These are phyloP conservation scores for Condylura cristata DNA, from an alignment of 2,113 vertebrate genomes.

Conservation along the genomic window DNA sequence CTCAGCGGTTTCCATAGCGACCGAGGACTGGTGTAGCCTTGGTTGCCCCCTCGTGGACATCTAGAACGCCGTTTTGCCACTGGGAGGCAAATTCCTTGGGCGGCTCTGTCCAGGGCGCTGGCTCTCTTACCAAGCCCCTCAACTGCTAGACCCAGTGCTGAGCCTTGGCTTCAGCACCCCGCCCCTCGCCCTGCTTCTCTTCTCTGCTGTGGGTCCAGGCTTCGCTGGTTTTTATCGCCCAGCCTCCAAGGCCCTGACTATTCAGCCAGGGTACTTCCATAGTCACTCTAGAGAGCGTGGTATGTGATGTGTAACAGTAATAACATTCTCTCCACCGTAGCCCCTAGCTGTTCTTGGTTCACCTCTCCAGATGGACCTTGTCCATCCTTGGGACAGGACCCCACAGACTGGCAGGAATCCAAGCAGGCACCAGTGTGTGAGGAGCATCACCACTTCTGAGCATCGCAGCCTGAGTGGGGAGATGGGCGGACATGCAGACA, in stretches of 20 bases:
- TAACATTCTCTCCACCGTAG: not conserved
- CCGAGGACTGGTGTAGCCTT: not conserved
- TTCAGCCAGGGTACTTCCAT: not conserved
- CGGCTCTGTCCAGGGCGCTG: not conserved
- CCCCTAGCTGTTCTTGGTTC: not conserved
- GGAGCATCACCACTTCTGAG: not conserved
- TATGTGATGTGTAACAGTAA: not conserved
- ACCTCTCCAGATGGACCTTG: not conserved
- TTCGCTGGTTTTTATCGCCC: slow-evolving; percentile 9
- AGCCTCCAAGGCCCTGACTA: not conserved
- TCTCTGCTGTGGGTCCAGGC: not conserved
- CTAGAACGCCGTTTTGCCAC: not conserved
- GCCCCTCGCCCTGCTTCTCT: not conserved
- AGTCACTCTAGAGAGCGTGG: not conserved
- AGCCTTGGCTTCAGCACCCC: not conserved
- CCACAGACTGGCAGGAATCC: not conserved
- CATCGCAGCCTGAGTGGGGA: not conserved
- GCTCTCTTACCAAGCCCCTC: not conserved
- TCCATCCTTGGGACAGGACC: not conserved
- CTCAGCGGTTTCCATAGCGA: not conserved
- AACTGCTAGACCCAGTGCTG: not conserved
- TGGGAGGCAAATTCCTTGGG: rapidly evolving
- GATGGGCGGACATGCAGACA: not conserved
- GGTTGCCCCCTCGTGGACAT: not conserved
- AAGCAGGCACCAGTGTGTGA: not conserved